phyloP scores from a whole-genome alignment of 2,888 invertebrate species.

The Caenorhabditis drosophilae region DNA sequence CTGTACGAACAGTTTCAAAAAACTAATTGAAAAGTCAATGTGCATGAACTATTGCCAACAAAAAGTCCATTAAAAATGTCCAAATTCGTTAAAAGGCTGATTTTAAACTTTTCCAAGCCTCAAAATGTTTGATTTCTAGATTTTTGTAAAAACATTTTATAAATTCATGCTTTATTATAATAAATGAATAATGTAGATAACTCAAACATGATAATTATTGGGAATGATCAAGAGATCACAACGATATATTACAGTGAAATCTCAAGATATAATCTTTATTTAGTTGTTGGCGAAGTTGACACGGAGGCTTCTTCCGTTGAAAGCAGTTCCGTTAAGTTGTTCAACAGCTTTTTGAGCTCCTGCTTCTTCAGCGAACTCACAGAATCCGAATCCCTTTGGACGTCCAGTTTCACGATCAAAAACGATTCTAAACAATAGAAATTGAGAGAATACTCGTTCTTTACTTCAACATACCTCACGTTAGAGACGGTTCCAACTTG shows the following conservation, averaged over 20 bases:
- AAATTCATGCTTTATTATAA: too few relatives aligned
- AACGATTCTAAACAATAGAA: conserved; percentile 53
- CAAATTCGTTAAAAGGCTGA: too few relatives aligned
- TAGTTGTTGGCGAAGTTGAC: conserved; percentile 66
- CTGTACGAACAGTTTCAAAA: too few relatives aligned
- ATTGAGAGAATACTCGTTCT: too few relatives aligned
- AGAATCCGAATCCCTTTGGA: conserved; percentile 68
- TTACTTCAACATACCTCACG: conserved; percentile 15
- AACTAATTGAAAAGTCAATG: too few relatives aligned
- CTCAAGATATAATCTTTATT: background rate
- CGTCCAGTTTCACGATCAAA: conserved; percentile 66
- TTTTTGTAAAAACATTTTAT: too few relatives aligned
- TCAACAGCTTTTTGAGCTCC: conserved; percentile 63
- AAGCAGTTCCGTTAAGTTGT: conserved; percentile 57
- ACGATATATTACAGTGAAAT: conserved; percentile 2
- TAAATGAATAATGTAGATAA: too few relatives aligned
- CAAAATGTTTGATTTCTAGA: too few relatives aligned
- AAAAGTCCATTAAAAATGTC: too few relatives aligned
- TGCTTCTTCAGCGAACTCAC: conserved; percentile 64
- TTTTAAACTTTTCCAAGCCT: too few relatives aligned
- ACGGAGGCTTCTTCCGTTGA: conserved; percentile 66
- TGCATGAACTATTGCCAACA: too few relatives aligned
- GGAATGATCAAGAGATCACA: conserved; percentile 14
- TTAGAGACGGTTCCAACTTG: conserved; percentile 60
- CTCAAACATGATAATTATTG: too few relatives aligned